A percentile compares a stretch with the other conserved stretches of the same genome.
These are phyloP conservation scores for Timandra comae DNA, from an alignment of 2,888 invertebrate species.

Conservation along the genomic window DNA sequence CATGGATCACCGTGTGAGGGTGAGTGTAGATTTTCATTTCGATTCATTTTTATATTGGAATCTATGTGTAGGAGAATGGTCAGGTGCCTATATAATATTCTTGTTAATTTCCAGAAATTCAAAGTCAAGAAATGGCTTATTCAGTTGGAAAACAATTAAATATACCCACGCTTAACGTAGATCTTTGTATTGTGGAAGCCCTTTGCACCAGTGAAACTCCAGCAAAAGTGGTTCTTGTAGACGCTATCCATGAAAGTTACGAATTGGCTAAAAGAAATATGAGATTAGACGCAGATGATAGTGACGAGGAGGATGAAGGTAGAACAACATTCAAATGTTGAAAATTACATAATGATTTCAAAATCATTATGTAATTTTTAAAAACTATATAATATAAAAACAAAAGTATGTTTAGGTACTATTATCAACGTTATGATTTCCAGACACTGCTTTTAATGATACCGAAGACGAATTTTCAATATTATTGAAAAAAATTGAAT, in stretches of 20 bases:
- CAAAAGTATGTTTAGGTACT: no score
- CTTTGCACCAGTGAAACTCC: constrained; percentile 40
- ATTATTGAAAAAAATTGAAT: constrained; percentile 47
- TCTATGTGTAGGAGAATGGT: no score
- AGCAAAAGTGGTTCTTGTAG: constrained; percentile 37
- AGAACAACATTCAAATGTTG: no score
- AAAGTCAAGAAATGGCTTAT: constrained; percentile 61
- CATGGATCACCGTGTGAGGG: constrained; percentile 67
- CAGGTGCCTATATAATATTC: background rate
- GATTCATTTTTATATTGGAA: no score
- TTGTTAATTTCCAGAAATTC: constrained; percentile 37
- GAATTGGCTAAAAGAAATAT: constrained; percentile 26
- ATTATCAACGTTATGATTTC: no score
- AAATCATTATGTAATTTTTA: no score
- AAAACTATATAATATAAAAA: no score
- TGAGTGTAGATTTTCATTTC: constrained; percentile 12
- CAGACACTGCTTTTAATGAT: constrained; percentile 25
- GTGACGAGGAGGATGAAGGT: constrained; percentile 39
- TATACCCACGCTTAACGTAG: constrained; percentile 69
- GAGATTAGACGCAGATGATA: constrained; percentile 26
- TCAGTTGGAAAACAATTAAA: constrained; percentile 53
- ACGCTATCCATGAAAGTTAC: constrained; percentile 48
- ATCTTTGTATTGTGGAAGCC: constrained; percentile 66
- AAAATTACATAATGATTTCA: no score
- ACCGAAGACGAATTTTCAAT: constrained; percentile 48